These are phyloP conservation scores for Virgularia gustaviana DNA, from an alignment of 92 coral and sea anemone species.

Conservation along the genomic window DNA sequence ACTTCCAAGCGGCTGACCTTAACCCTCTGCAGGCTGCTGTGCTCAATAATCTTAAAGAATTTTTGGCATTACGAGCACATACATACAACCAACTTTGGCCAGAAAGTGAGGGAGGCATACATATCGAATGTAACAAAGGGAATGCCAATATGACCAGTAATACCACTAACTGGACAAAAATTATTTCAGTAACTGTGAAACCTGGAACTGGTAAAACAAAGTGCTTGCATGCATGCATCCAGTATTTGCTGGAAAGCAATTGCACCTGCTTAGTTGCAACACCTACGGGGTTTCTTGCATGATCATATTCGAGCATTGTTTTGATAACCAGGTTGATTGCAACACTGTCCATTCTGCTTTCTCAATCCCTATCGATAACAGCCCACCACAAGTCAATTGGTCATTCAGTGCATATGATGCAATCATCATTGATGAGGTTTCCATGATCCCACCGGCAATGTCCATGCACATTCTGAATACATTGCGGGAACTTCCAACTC, in stretches of 20 bases:
- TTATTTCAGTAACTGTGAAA: conserved; percentile 11
- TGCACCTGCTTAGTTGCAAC: background rate
- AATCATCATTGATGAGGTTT: conserved; percentile 33
- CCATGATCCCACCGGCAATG: conserved; percentile 10
- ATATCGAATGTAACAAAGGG: too few relatives aligned
- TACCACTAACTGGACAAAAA: conserved; percentile 28
- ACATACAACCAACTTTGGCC: too few relatives aligned
- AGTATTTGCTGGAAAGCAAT: background rate
- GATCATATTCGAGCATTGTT: background rate
- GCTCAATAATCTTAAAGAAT: too few relatives aligned
- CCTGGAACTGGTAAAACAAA: conserved; percentile 40
- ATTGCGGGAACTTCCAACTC: conserved; percentile 9
- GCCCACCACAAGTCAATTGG: conserved; percentile 9
- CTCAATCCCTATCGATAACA: background rate
- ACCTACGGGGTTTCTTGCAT: conserved; percentile 20
- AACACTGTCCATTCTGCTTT: conserved; percentile 25
- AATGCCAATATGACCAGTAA: too few relatives aligned
- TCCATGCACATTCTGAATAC: conserved; percentile 18
- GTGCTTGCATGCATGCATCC: background rate
- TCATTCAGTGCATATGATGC: background rate
- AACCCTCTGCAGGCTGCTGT: too few relatives aligned
- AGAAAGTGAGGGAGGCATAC: too few relatives aligned
- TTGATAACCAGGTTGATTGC: background rate
- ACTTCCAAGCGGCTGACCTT: too few relatives aligned
- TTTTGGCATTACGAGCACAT: too few relatives aligned